phyloP scores from a whole-genome alignment of 2,113 vertebrate species.

The Beaufortia kweichowensis region DNA sequence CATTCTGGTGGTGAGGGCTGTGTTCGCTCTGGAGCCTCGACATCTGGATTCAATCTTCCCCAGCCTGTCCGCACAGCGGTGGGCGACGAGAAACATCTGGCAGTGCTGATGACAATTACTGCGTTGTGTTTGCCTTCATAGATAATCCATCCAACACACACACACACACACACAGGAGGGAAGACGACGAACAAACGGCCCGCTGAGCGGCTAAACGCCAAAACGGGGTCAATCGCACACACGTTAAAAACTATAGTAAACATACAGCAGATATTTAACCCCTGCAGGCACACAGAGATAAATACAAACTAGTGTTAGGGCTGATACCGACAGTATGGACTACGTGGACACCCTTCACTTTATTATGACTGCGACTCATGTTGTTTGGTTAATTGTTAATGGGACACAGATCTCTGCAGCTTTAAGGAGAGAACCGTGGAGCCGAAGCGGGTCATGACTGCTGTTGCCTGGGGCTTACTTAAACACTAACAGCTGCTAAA shows the following conservation, averaged over 20 bases:
- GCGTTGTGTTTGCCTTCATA: constrained; percentile 74
- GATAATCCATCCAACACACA: constrained; percentile 63
- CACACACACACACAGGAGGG: constrained; percentile 7
- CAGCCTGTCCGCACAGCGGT: constrained; percentile 65
- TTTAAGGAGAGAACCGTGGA: constrained; percentile 33
- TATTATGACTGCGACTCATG: not conserved
- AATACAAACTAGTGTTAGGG: not conserved
- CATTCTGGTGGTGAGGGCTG: constrained; percentile 59
- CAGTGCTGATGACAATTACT: constrained; percentile 78
- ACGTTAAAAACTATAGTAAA: constrained; percentile 1
- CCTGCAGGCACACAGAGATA: not conserved
- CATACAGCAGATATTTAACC: not conserved
- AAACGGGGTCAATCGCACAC: constrained; percentile 27
- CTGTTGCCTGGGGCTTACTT: constrained; percentile 26
- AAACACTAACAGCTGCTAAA: constrained; percentile 49
- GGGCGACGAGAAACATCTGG: constrained; percentile 79
- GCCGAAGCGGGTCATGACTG: not conserved
- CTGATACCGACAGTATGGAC: not conserved
- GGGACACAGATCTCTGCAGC: not conserved
- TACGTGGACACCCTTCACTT: not conserved
- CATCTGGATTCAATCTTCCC: constrained; percentile 77
- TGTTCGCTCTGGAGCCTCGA: constrained; percentile 57
- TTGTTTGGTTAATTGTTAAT: constrained; percentile 17
- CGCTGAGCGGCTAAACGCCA: constrained; percentile 12
- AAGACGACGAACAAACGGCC: not conserved